These are phyloP conservation scores for Liolophura sinensis DNA, from an alignment of 1,140 invertebrate species.

Conservation along the genomic window DNA sequence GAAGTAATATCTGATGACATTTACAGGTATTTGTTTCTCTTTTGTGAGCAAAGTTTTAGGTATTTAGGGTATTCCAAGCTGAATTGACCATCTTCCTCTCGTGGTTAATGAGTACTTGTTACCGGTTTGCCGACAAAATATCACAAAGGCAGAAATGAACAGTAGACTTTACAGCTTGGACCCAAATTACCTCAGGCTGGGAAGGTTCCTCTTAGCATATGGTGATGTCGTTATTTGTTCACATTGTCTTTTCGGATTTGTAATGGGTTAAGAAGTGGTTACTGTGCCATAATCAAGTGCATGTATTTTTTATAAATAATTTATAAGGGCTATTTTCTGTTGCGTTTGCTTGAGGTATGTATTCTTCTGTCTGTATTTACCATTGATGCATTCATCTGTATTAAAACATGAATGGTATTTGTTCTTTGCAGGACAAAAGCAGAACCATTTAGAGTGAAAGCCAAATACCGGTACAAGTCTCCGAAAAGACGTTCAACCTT, in stretches of 20 bases:
- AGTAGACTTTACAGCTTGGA: neutral
- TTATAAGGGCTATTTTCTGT: neutral
- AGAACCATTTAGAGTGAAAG: conserved; percentile 42
- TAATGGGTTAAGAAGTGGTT: neutral
- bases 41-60: no score
- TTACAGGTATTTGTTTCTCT: no score
- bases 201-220: no score
- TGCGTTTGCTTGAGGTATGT: neutral
- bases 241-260: no score
- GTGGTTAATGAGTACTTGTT: neutral
- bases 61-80: neutral
- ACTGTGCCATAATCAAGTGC: neutral
- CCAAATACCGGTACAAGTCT: conserved; percentile 44
- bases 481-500: conserved; percentile 27
- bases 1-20: no score
- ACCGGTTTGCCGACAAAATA: neutral
- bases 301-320: neutral
- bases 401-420: neutral
- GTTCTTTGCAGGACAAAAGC: conserved; percentile 45
- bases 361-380: neutral
- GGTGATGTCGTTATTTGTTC: no score
- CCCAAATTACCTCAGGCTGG: neutral
- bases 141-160: neutral
- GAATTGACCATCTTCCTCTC: neutral
- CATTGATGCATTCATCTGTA: neutral